Base-by-base conservation (phyloP, 2,113 vertebrate species). In the Cololabis saira region DNA sequence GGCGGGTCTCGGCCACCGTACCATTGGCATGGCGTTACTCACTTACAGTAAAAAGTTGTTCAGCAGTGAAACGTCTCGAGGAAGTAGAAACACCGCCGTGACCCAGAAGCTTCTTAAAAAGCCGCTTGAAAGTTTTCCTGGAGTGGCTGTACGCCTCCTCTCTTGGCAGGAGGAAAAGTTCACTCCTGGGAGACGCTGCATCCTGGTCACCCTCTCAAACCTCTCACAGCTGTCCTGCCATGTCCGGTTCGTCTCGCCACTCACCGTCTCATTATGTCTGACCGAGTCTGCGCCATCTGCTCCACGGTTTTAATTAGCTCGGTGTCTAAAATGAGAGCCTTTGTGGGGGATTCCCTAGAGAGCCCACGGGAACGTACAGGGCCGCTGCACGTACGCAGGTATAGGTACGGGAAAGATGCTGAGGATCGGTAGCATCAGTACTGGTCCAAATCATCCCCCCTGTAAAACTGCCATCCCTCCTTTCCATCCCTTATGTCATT, bases 261-360 rank as follows among this genome's bases (percentile, higher is more conserved):
- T 78, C 87, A 62, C 71, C 67, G 40, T 80, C 87, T 87, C 78
- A 85, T 88, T 85, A 87, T 85, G 87, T 87, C 81, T 81, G 61
- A 80, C 71, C 78, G 45, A 81, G 80, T 58, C 73, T 63, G 56
- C n/a, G 44, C 86, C 91, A 92, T 92, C 91, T 93, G 92, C 84
- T 89, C 54, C 45, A 18, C 27, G 0, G 19, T 82, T 84, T 78
- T 91, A 92, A 92, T 90, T 88, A 92, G 89, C 78, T 76, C 47
- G 33, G 67, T 71, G 42, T 37, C 74, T 61, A 77, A 82, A 83
- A 65, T 44, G 58, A 77, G 68, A 69, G 67, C 22, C 70, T 75
- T 75, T 78, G 86, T 89, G 82, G 79, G 51, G 64, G 44, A 78
- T 81, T 81, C 77, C 72, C 78, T 12, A 1, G 81, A 80, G 77